Evolutionary conservation across 2,888 invertebrate species (phyloP), one percentile per base, ranked within the genome.

Genomic region (Himalopsyche tibetana): DNA sequence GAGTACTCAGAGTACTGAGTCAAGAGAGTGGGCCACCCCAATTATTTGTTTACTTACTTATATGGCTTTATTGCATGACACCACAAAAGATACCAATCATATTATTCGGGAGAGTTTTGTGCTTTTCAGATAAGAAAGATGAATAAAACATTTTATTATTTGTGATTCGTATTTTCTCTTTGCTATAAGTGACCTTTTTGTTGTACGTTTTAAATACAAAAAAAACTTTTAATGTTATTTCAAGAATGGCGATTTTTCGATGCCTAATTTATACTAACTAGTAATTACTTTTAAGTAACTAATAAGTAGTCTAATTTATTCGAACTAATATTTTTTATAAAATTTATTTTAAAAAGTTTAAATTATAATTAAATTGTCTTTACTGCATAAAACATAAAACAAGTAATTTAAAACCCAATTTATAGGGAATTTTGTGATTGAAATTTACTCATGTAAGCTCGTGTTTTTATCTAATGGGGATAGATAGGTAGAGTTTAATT

Each of bases 1-100:
- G 88, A 88, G 88, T 87, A 55, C 84, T 87, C 82, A 87, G 86
- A 88, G 88, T 87, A 55, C 84, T 87, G 83, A 88, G 87, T 86
- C 88, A 88, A 87, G 87, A 84, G 88, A 42, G 80, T 38, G 63
- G 84, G 82, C 82, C 86, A 45, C 85, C 87, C 84, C 85, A 85
- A 87, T 88, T 88, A 87, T 86, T 87, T 88, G 87, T 87, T 88
- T 82, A 87, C 88, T 87, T 82, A 84, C 85, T 87, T 86, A 87
- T 84, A 82, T 85, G 87, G 82, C 63, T 74, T 85, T 82, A 88
- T 88, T 88, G 88, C 87, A 87, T 86, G 87, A 42, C 82, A 55
- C 83, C 79, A 83, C 82, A 85, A 82, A 74, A 74, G 79, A 81
- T 56, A 55, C 81, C 85, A 82, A 84, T 84, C 84, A 74, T 82